Evolutionary conservation across 2,113 vertebrate species (phyloP).

Genomic region (Ancistrus triradiatus): DNA sequence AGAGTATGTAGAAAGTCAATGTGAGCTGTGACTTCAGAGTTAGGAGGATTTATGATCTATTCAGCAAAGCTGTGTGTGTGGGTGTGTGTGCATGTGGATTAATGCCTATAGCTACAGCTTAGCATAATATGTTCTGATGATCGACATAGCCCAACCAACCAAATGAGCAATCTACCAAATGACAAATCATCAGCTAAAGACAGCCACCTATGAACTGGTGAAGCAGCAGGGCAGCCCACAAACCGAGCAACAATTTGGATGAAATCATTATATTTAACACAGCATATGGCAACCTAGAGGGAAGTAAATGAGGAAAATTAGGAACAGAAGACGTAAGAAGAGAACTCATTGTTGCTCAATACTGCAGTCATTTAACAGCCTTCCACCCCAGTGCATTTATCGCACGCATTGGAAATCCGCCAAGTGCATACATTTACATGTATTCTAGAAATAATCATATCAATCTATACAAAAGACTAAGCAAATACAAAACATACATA

Average conservation of each 20-base stretch:
- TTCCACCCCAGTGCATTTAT: no score
- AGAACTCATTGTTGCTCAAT: no score
- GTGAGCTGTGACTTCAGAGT: slow-evolving; percentile 6
- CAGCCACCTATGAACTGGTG: slow-evolving; percentile 3
- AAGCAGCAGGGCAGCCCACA: neutral
- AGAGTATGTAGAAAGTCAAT: neutral
- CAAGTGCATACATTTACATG: no score
- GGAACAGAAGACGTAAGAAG: neutral
- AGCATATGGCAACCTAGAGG: neutral
- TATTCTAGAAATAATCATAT: no score
- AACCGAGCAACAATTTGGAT: neutral
- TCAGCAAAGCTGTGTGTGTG: slow-evolving; percentile 45
- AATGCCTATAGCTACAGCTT: neutral
- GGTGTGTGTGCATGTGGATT: slow-evolving; percentile 29
- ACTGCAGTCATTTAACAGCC: no score
- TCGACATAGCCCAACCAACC: slow-evolving; percentile 2
- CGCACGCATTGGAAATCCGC: no score
- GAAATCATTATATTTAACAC: slow-evolving; percentile 3
- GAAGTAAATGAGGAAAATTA: neutral
- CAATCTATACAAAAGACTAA: no score
- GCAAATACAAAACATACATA: no score
- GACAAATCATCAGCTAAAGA: slow-evolving; percentile 19
- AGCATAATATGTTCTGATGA: slow-evolving; percentile 18
- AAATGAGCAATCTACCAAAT: slow-evolving; percentile 4
- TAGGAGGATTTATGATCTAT: neutral